A percentile compares a stretch with the other conserved stretches of the same genome.
Evolutionary conservation across 2,888 invertebrate species (phyloP).

Genomic region (Ptychoptera albimana): DNA sequence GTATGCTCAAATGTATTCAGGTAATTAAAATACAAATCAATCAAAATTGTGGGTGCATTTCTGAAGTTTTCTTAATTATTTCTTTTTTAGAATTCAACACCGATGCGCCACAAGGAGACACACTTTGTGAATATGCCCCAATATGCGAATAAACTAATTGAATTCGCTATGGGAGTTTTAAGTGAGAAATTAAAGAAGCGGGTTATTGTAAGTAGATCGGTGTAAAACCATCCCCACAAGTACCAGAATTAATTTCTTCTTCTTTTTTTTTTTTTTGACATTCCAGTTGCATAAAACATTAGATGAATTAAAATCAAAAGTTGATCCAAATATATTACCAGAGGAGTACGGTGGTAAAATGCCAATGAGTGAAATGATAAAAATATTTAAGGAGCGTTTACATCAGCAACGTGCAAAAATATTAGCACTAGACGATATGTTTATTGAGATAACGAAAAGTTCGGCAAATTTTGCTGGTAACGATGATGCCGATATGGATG

Average conservation of each 20-base stretch:
- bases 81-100: constrained; percentile 54
- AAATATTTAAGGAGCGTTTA: constrained; percentile 49
- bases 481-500: constrained; percentile 49
- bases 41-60: not conserved
- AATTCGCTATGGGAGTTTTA: constrained; percentile 64
- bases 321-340: constrained; percentile 62
- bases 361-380: constrained; percentile 66
- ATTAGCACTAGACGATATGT: constrained; percentile 59
- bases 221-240: not conserved
- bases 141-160: constrained; percentile 65
- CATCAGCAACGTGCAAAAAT: constrained; percentile 46
- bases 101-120: constrained; percentile 79
- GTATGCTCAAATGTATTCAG: constrained; percentile 65
- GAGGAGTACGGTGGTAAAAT: constrained; percentile 80
- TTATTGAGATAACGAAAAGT: constrained; percentile 44
- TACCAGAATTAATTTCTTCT: not conserved
- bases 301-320: constrained; percentile 52
- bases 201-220: constrained; percentile 44
- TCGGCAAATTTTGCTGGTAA: constrained; percentile 36
- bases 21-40: constrained; percentile 24
- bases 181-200: constrained; percentile 72
- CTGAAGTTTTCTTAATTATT: not conserved
- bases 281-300: constrained; percentile 56
- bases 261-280: constrained; percentile 7
- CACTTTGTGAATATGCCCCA: constrained; percentile 75